Conservation (phyloP, 2,113 vertebrate genomes). For the Albula glossodonta region DNA sequence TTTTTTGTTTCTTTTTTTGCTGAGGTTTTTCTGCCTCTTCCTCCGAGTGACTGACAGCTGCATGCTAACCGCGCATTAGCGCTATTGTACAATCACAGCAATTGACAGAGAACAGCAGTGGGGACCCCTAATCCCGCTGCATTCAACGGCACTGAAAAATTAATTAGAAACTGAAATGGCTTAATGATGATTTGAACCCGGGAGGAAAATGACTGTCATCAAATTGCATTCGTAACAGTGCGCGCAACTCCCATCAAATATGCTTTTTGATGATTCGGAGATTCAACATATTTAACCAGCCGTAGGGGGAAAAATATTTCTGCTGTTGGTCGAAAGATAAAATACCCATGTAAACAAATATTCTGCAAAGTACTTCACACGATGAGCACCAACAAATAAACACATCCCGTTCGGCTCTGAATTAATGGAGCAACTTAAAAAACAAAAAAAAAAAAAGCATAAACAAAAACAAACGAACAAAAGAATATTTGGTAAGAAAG, state of each 20-base stretch:
- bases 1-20: not conserved
- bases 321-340: slow-evolving; percentile 26
- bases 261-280: slow-evolving; percentile 34
- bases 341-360: slow-evolving; percentile 25
- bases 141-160: slow-evolving; percentile 48
- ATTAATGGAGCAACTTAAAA: not conserved
- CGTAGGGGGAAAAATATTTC: slow-evolving; percentile 14
- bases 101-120: slow-evolving; percentile 39
- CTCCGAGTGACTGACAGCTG: slow-evolving; percentile 14
- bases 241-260: slow-evolving; percentile 18
- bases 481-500: not conserved
- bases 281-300: slow-evolving; percentile 38
- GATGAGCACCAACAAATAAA: not conserved
- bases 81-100: slow-evolving; percentile 33
- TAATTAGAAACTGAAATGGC: slow-evolving; percentile 55
- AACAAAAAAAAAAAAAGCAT: not conserved
- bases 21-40: slow-evolving; percentile 2
- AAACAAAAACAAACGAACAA: not conserved
- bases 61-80: slow-evolving; percentile 14
- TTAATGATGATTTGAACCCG: slow-evolving; percentile 53
- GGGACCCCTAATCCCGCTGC: slow-evolving; percentile 46
- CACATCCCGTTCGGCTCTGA: not conserved
- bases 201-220: slow-evolving; percentile 45
- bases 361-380: slow-evolving; percentile 7
- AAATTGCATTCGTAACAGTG: slow-evolving; percentile 42